A percentile compares a stretch with the other conserved stretches of the same genome.
Evolutionary conservation across 2,888 invertebrate species (phyloP).

Genomic region (Lepidochrysops patricia): DNA sequence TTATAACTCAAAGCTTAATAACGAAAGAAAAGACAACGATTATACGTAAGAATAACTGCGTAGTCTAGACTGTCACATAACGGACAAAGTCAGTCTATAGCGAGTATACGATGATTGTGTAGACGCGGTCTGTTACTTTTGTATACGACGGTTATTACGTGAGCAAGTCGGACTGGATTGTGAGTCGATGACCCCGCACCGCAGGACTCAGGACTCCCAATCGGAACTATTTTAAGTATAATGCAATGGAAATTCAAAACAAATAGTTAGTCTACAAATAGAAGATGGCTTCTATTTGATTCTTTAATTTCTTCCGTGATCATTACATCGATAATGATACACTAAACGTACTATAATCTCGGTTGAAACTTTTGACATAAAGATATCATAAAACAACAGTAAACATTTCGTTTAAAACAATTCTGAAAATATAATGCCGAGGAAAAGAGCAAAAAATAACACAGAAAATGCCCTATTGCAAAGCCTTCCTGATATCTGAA

Average conservation of each 20-base stretch:
- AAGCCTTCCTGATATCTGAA: not conserved
- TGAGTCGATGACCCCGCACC: slow-evolving; percentile 59
- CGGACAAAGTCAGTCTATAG: not conserved
- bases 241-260: not conserved
- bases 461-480: not conserved
- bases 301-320: too few species aligned
- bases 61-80: not conserved
- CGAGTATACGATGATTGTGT: not conserved
- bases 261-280: too few species aligned
- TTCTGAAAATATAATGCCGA: too few species aligned
- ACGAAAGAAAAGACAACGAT: not conserved
- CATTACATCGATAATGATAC: too few species aligned
- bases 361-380: too few species aligned
- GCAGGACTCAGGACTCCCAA: slow-evolving; percentile 63
- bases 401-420: too few species aligned
- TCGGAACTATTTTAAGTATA: slow-evolving; percentile 1
- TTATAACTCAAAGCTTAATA: too few species aligned
- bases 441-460: too few species aligned
- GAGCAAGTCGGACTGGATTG: slow-evolving; percentile 68
- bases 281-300: too few species aligned
- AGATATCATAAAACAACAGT: too few species aligned
- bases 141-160: slow-evolving; percentile 62
- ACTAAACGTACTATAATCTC: too few species aligned
- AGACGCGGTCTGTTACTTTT: slow-evolving; percentile 13
- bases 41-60: not conserved